A percentile compares a stretch with the other conserved stretches of the same genome.
These are phyloP conservation scores for Macrophya annulata DNA, from an alignment of 2,888 invertebrate species.

Conservation along the genomic window DNA sequence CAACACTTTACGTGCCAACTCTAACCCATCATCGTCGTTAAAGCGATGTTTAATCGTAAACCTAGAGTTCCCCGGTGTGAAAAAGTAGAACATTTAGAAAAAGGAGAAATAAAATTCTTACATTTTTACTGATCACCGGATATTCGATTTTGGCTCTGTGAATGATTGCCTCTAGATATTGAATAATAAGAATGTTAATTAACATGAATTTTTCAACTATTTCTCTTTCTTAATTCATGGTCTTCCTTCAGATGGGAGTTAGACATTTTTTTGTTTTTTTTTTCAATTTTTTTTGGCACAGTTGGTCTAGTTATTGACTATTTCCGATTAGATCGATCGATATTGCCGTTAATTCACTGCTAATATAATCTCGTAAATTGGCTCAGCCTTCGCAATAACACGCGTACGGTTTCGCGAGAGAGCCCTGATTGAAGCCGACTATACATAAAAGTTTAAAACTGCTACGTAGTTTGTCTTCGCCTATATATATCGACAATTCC, in stretches of 20 bases:
- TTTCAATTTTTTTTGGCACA: neutral
- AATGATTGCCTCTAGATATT: neutral
- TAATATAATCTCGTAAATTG: conserved; percentile 57
- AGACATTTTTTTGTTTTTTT: too few species aligned
- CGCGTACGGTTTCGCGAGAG: conserved; percentile 34
- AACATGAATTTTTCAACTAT: neutral
- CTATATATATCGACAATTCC: neutral
- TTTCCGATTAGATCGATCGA: conserved; percentile 48
- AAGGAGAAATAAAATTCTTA: neutral
- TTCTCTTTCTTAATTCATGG: neutral
- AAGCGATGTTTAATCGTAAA: neutral
- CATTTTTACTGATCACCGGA: neutral
- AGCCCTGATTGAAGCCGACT: neutral
- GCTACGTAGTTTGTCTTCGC: neutral
- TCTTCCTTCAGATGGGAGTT: neutral
- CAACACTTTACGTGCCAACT: neutral
- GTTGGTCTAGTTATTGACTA: neutral
- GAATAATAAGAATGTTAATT: neutral
- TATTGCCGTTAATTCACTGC: conserved; percentile 42
- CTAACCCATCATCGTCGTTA: neutral
- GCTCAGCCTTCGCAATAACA: conserved; percentile 23
- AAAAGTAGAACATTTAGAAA: neutral
- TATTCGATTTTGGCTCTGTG: neutral
- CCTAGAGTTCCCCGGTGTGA: neutral
- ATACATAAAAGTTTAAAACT: conserved; percentile 11